Evolutionary conservation across 1,140 invertebrate genomes (phyloP).

Genomic region (Apis dorsata): DNA sequence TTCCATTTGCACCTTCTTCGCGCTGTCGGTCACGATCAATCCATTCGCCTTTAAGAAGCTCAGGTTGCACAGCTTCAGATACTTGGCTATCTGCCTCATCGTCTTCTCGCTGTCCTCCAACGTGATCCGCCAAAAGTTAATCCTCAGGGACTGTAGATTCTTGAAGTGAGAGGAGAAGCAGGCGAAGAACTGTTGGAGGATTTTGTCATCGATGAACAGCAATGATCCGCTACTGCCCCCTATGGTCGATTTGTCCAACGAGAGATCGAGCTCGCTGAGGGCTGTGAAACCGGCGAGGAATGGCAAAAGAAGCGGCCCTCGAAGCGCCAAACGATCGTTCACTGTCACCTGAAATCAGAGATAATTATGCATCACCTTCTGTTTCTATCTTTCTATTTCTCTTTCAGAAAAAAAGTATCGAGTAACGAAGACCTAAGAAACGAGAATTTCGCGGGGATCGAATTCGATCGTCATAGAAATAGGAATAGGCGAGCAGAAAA

Average conservation of each 20-base stretch:
- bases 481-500: not conserved
- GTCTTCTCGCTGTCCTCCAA: constrained; percentile 77
- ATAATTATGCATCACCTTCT: constrained; percentile 13
- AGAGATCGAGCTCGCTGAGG: constrained; percentile 80
- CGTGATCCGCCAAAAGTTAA: constrained; percentile 78
- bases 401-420: too few relatives aligned
- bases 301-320: constrained; percentile 79
- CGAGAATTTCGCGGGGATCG: not conserved
- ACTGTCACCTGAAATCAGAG: constrained; percentile 75
- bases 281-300: constrained; percentile 79
- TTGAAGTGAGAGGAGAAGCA: constrained; percentile 75
- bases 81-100: constrained; percentile 75
- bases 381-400: not conserved
- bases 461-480: not conserved
- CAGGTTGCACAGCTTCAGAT: constrained; percentile 74
- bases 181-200: constrained; percentile 76
- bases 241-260: constrained; percentile 76
- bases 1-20: constrained; percentile 73
- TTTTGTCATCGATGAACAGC: constrained; percentile 78
- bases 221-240: constrained; percentile 73
- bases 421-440: constrained; percentile 31
- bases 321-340: constrained; percentile 78
- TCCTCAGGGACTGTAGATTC: constrained; percentile 74
- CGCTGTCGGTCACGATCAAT: constrained; percentile 74
- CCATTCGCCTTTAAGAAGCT: constrained; percentile 75